Percentiles rank a stretch among this genome's conserved stretches.
Conservation (phyloP, 2,113 vertebrate genomes). For the Neoarius graeffei region DNA sequence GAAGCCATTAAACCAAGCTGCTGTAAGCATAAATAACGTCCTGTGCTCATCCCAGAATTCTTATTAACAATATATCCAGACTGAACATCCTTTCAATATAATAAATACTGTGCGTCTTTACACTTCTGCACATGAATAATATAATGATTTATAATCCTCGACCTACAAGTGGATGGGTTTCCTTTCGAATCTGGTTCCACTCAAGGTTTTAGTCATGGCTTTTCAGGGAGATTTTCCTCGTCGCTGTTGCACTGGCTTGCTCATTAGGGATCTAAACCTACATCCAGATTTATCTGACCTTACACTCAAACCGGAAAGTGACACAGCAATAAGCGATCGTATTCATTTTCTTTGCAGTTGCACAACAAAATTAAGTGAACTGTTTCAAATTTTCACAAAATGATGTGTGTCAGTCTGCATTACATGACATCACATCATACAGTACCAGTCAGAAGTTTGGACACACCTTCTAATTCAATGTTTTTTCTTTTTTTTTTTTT, state of each 20-base stretch:
- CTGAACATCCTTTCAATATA: neutral
- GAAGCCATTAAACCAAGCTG: too few relatives aligned
- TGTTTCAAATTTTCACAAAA: neutral
- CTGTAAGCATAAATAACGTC: neutral
- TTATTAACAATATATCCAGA: neutral
- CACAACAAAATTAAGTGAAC: neutral
- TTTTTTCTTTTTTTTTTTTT: too few relatives aligned
- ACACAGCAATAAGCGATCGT: neutral
- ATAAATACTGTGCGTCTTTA: neutral
- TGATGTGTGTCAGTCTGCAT: neutral
- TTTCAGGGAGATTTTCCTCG: neutral
- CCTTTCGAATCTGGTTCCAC: neutral
- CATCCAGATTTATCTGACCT: neutral
- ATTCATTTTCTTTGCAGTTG: neutral
- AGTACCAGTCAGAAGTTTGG: neutral
- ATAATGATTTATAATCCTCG: neutral
- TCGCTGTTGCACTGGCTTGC: neutral
- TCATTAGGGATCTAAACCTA: neutral
- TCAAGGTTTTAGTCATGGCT: neutral
- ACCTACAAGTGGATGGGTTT: neutral
- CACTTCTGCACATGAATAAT: neutral
- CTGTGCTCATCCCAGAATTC: neutral
- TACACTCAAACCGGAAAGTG: neutral
- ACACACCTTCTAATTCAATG: too few relatives aligned
- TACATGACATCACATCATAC: neutral